A percentile compares a stretch with the other conserved stretches of the same genome.
These are phyloP conservation scores for Scaptomyza polygonia DNA, from an alignment of 2,888 invertebrate genomes.

Conservation along the genomic window DNA sequence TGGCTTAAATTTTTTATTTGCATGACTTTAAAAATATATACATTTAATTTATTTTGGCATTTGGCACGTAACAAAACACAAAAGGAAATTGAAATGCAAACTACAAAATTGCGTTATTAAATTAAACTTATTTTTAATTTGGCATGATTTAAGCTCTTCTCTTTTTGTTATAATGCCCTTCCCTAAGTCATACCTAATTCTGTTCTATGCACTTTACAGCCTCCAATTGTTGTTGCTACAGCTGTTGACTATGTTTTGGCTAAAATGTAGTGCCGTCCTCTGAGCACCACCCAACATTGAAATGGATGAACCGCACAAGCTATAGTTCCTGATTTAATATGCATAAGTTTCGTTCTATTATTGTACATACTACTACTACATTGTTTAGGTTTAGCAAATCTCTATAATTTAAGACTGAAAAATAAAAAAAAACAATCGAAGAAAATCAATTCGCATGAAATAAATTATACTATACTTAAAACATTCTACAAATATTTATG, in stretches of 20 bases:
- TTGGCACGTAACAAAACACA: conserved; percentile 50
- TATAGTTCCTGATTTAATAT: conserved; percentile 71
- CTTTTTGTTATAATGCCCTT: conserved; percentile 1
- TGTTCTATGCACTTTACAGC: conserved; percentile 77
- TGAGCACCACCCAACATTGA: conserved; percentile 20
- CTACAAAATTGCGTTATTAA: conserved; percentile 31
- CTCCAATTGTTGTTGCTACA: conserved; percentile 75
- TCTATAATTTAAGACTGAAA: conserved; percentile 53
- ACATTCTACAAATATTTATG: conserved; percentile 57
- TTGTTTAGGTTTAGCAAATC: conserved; percentile 41
- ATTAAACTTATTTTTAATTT: conserved; percentile 26
- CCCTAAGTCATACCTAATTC: conserved; percentile 31
- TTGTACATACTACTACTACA: conserved; percentile 34
- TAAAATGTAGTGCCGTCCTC: conserved; percentile 58
- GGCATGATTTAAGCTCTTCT: conserved; percentile 57
- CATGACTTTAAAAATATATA: conserved; percentile 49
- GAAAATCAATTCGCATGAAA: conserved; percentile 29
- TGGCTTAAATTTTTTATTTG: conserved; percentile 35
- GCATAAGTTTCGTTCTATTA: conserved; percentile 41
- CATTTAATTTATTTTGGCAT: conserved; percentile 22
- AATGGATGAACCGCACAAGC: conserved; percentile 44
- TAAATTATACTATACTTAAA: conserved; percentile 60
- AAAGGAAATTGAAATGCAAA: conserved; percentile 28
- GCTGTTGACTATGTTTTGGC: conserved; percentile 75
- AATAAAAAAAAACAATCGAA: conserved; percentile 6